Evolutionary conservation across 1,140 invertebrate genomes (phyloP).

Genomic region (Pseudomyrmex sp.): DNA sequence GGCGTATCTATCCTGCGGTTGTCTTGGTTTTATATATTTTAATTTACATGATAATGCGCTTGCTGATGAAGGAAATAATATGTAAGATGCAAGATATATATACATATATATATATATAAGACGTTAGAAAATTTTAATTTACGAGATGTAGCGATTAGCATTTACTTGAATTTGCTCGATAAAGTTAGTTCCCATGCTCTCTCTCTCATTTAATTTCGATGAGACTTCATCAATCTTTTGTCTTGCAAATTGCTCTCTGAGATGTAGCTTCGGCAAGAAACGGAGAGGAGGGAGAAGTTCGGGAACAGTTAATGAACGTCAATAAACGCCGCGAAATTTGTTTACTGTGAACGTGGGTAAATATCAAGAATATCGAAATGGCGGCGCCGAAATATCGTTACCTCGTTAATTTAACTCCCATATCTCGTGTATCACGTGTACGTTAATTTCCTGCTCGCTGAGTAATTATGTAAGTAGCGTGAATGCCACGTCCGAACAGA

Average conservation of each 20-base stretch:
- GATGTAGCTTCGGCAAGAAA: not conserved
- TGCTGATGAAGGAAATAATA: too few relatives aligned
- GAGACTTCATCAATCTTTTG: conserved; percentile 7
- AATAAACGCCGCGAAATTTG: conserved; percentile 28
- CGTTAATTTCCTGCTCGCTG: conserved; percentile 44
- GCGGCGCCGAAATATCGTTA: conserved; percentile 32
- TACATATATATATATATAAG: too few relatives aligned
- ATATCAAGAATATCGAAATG: conserved; percentile 38
- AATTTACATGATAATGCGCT: too few relatives aligned
- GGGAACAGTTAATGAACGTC: not conserved
- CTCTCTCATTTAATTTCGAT: too few relatives aligned
- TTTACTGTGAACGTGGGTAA: conserved; percentile 1
- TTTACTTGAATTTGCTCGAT: not conserved
- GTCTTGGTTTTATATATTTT: too few relatives aligned
- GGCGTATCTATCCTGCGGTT: too few relatives aligned
- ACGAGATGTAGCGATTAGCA: not conserved
- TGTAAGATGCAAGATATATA: too few relatives aligned
- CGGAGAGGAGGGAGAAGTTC: not conserved
- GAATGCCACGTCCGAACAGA: conserved; percentile 25
- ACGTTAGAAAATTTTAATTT: too few relatives aligned
- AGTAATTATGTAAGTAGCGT: conserved; percentile 53
- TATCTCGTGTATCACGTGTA: not conserved
- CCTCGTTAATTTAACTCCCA: conserved; percentile 41
- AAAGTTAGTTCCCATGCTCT: too few relatives aligned
- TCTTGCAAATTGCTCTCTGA: conserved; percentile 12